phyloP scores from a whole-genome alignment of 2,113 vertebrate genomes.

The Cyanoderma ruficeps region DNA sequence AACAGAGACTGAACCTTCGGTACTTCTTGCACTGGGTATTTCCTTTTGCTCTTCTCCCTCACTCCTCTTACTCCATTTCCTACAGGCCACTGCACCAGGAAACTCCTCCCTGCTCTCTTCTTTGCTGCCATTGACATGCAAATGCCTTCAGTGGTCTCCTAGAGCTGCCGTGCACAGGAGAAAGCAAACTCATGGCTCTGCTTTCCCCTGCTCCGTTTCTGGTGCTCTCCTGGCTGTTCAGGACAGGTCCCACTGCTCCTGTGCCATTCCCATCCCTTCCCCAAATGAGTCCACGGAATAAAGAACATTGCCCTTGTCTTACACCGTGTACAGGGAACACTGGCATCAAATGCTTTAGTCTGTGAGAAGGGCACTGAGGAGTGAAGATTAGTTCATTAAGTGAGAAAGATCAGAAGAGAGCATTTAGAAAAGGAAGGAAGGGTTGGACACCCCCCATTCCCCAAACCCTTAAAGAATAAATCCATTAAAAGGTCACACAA shows the following conservation, averaged over 20 bases:
- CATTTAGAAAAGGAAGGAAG: not conserved
- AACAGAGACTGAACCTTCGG: not conserved
- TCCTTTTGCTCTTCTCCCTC: not conserved
- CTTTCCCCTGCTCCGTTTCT: not conserved
- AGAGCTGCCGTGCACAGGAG: not conserved
- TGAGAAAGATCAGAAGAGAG: not conserved
- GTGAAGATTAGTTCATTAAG: not conserved
- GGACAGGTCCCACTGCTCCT: not conserved
- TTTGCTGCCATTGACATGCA: not conserved
- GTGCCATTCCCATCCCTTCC: not conserved
- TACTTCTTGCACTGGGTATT: not conserved
- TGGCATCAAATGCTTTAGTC: not conserved
- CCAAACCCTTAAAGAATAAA: not conserved
- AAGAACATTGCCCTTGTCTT: not conserved
- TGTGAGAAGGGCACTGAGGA: not conserved
- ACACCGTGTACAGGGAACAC: not conserved
- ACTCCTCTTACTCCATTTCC: not conserved
- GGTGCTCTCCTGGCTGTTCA: not conserved
- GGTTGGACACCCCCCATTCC: not conserved
- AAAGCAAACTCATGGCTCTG: not conserved
- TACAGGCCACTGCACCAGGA: not conserved
- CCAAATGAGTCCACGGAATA: not conserved
- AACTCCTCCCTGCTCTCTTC: not conserved
- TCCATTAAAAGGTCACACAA: not conserved
- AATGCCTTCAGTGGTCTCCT: not conserved